These are phyloP conservation scores for Apotomis turbidana DNA, from an alignment of 2,888 invertebrate species.

Conservation along the genomic window DNA sequence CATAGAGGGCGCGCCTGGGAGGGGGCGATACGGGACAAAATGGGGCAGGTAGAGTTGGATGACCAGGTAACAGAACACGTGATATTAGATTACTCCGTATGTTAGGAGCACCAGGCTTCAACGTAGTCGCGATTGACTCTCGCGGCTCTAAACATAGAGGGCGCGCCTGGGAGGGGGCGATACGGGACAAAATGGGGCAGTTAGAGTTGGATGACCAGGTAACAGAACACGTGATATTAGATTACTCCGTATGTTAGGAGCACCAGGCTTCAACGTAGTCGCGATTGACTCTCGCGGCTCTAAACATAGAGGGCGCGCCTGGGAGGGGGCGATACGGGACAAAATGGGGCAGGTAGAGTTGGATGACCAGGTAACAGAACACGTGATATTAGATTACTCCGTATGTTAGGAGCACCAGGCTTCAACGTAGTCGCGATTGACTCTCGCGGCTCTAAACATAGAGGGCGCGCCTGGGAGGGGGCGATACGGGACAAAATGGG, in stretches of 20 bases:
- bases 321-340: constrained; percentile 95
- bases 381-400: constrained; percentile 68
- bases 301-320: constrained; percentile 94
- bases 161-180: constrained; percentile 94
- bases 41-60: no score
- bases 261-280: constrained; percentile 98
- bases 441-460: no score
- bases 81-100: constrained; percentile 93
- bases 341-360: constrained; percentile 97
- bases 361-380: constrained; percentile 89
- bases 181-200: constrained; percentile 95
- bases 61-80: neutral
- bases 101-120: constrained; percentile 97
- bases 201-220: constrained; percentile 97
- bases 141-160: constrained; percentile 98
- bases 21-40: no score
- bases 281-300: constrained; percentile 98
- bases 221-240: constrained; percentile 81
- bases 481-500: no score
- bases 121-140: constrained; percentile 97
- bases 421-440: no score
- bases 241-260: constrained; percentile 95
- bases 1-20: no score
- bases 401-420: no score
- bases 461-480: no score